Percentiles rank a stretch among this genome's conserved stretches.
These are phyloP conservation scores for Allophyes oxyacanthae DNA, from an alignment of 2,888 invertebrate species.

Conservation along the genomic window DNA sequence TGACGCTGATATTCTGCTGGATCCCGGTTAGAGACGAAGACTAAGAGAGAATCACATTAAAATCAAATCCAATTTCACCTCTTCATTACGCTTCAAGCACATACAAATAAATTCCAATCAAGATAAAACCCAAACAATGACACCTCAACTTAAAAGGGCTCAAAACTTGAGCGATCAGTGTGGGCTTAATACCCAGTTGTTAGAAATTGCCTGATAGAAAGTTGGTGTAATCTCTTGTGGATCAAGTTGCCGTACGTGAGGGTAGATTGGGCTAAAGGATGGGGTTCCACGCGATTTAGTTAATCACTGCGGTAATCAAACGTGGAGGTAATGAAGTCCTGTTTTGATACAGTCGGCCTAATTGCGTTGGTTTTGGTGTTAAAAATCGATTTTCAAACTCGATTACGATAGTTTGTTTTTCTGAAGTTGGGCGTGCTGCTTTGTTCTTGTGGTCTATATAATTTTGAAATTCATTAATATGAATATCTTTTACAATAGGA, in stretches of 20 bases:
- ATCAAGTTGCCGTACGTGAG: slow-evolving; percentile 67
- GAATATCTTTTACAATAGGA: too few relatives aligned
- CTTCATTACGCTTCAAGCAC: slow-evolving; percentile 12
- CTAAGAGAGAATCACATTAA: neutral
- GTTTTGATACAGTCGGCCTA: slow-evolving; percentile 32
- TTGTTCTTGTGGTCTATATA: too few relatives aligned
- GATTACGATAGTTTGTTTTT: too few relatives aligned
- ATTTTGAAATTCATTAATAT: too few relatives aligned
- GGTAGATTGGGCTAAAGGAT: slow-evolving; percentile 66
- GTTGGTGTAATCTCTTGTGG: slow-evolving; percentile 68
- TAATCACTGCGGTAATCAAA: slow-evolving; percentile 74
- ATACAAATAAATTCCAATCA: slow-evolving; percentile 41
- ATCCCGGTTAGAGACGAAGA: too few relatives aligned
- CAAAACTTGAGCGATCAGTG: slow-evolving; percentile 65
- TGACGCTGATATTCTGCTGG: too few relatives aligned
- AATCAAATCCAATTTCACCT: slow-evolving; percentile 2
- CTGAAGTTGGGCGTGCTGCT: too few relatives aligned
- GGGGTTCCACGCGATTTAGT: slow-evolving; percentile 70
- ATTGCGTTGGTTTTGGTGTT: neutral
- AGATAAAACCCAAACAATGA: slow-evolving; percentile 60
- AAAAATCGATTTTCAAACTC: too few relatives aligned
- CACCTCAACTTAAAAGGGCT: slow-evolving; percentile 64
- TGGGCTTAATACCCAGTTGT: slow-evolving; percentile 63
- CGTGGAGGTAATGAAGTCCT: slow-evolving; percentile 54
- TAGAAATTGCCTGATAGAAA: slow-evolving; percentile 67